Evolutionary conservation across 1,140 invertebrate species (phyloP), one percentile per base, ranked within the genome.

Genomic region (Drosophila parvula): DNA sequence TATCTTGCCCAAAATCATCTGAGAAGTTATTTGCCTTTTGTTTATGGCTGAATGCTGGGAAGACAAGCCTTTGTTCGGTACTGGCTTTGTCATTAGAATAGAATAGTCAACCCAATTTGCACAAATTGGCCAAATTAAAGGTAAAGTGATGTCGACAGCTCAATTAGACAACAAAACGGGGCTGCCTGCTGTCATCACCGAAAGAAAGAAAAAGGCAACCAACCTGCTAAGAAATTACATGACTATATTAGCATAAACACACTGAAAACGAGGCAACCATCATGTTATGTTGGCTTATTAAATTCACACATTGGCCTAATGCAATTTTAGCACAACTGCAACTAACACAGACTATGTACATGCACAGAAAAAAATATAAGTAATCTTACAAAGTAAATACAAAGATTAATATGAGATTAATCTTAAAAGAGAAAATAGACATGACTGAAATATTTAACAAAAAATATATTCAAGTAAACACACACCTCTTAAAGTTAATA

Each of bases 81-180:
- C 14, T 67, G 32, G 4, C 41, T 27, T 30, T 43, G 9, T 55
- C 56, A 53, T 61, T 45, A 61, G 70, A 36, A 58, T 32, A 50
- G 60, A 75, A 65, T 58, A 45, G 71, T 58, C 74, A 34, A 53
- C 11, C 28, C 41, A 56, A 75, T 58, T 74, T 76, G 38, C 74
- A 44, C 47, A 74, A 74, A 63, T 63, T 64, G 38, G 22, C 18
- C 71, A 71, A 70, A 57, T 40, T 76, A 45, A 44, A 76, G 61
- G 40, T 67, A 34, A 44, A 44, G 50, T 32, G 61, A 67, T 56
- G 71, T 53, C 61, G 71, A 67, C 75, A 63, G 50, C 48, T 78
- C 44, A 71, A 78, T 78, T 79, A 79, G 70, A 30, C 53, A 69
- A 61, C 73, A 67, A 78, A 78, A 75, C 63, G 75, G 70, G 80